A percentile compares a stretch with the other conserved stretches of the same genome.
Evolutionary conservation across 2,888 invertebrate genomes (phyloP).

Genomic region (Pachydiplax longipennis): DNA sequence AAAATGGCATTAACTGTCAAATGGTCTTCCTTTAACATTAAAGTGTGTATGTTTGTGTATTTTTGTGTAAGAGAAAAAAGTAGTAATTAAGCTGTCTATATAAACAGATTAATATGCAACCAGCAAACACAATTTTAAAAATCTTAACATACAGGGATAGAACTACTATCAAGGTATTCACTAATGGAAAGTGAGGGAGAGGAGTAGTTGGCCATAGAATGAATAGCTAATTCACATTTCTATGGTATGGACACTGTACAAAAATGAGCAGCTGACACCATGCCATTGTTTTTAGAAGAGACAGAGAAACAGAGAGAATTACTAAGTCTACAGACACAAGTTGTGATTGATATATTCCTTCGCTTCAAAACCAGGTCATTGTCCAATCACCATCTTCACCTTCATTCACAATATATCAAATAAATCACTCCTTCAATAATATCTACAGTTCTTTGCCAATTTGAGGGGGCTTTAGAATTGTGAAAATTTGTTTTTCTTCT

Average conservation of each 20-base stretch:
- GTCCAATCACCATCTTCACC: constrained; percentile 36
- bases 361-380: constrained; percentile 30
- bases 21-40: constrained; percentile 37
- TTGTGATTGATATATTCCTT: constrained; percentile 43
- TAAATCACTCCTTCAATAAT: constrained; percentile 41
- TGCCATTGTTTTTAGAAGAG: constrained; percentile 45
- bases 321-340: constrained; percentile 45
- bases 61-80: constrained; percentile 39
- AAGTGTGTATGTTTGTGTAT: constrained; percentile 35
- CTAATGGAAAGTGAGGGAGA: constrained; percentile 34
- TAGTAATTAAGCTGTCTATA: constrained; percentile 38
- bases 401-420: constrained; percentile 44
- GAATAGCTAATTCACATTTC: constrained; percentile 42
- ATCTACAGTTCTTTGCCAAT: constrained; percentile 40
- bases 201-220: constrained; percentile 44
- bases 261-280: constrained; percentile 45
- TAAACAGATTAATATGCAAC: constrained; percentile 33
- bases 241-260: constrained; percentile 45
- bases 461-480: constrained; percentile 31
- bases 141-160: constrained; percentile 43
- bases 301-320: constrained; percentile 45
- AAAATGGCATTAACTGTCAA: constrained; percentile 41
- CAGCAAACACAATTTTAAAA: constrained; percentile 44
- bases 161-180: constrained; percentile 33
- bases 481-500: constrained; percentile 42